Conservation (phyloP, 2,113 vertebrate species). For the Perognathus longimembris region DNA sequence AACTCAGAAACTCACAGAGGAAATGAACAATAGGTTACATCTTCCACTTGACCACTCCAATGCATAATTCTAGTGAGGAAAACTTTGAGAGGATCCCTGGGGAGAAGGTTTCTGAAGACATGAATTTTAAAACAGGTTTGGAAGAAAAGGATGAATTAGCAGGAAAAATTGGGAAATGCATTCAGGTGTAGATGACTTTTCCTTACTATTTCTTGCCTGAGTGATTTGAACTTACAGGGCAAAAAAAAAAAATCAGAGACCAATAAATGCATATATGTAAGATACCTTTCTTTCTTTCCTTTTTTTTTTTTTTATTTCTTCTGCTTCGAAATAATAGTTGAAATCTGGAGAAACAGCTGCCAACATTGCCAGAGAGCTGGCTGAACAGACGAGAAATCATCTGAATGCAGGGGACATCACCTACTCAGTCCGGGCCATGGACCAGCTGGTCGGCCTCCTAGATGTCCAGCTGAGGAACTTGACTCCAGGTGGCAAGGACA, state of each 20-base stretch:
- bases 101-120: neutral
- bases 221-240: neutral
- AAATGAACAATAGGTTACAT: neutral
- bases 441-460: slow-evolving; percentile 96
- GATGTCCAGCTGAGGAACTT: slow-evolving; percentile 97
- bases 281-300: neutral
- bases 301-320: slow-evolving; percentile 36
- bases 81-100: neutral
- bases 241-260: slow-evolving; percentile 22
- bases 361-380: slow-evolving; percentile 96
- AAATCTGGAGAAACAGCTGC: slow-evolving; percentile 95
- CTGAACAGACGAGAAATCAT: slow-evolving; percentile 94
- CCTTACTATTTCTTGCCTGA: neutral
- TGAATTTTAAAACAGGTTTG: neutral
- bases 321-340: slow-evolving; percentile 85
- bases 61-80: slow-evolving; percentile 19
- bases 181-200: neutral
- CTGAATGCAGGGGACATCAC: slow-evolving; percentile 95
- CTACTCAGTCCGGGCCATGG: slow-evolving; percentile 95
- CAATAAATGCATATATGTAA: neutral
- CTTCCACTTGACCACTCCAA: neutral
- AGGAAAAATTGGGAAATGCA: neutral
- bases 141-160: neutral
- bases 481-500: slow-evolving; percentile 97
- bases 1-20: slow-evolving; percentile 34